Percentiles rank a stretch among this genome's conserved stretches.
Conservation (phyloP, 2,888 invertebrate genomes). For the Dryocosmus kuriphilus region DNA sequence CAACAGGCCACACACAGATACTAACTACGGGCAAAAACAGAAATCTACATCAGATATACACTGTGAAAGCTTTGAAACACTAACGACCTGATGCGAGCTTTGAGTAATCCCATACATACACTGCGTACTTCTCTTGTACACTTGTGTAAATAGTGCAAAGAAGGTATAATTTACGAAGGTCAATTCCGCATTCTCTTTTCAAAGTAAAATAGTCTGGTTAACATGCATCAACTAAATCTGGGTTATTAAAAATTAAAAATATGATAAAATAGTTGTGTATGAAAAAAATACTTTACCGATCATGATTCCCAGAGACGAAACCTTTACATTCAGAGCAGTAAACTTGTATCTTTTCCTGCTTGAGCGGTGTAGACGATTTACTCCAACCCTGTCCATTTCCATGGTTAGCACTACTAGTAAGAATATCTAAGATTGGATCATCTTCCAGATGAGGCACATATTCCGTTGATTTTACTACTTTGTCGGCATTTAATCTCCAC, state of each 20-base stretch:
- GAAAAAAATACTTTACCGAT: constrained; percentile 64
- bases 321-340: constrained; percentile 72
- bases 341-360: constrained; percentile 67
- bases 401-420: constrained; percentile 83
- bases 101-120: neutral
- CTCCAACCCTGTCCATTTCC: constrained; percentile 73
- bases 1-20: constrained; percentile 76
- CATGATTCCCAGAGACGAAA: constrained; percentile 65
- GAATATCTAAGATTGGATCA: constrained; percentile 87
- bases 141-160: too few species aligned
- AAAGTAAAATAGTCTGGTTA: neutral
- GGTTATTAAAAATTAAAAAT: neutral
- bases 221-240: neutral
- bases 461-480: constrained; percentile 84
- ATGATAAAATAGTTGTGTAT: neutral
- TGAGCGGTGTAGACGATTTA: constrained; percentile 64
- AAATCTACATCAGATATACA: constrained; percentile 67
- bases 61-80: constrained; percentile 14
- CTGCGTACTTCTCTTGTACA: neutral
- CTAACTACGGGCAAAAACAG: constrained; percentile 76
- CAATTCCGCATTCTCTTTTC: neutral
- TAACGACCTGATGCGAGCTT: neutral
- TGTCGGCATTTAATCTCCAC: constrained; percentile 89
- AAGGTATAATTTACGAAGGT: neutral
- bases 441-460: constrained; percentile 76